A percentile compares a stretch with the other conserved stretches of the same genome.
phyloP scores from a whole-genome alignment of 2,797 vertebrate species.

The Uromys caudimaculatus region DNA sequence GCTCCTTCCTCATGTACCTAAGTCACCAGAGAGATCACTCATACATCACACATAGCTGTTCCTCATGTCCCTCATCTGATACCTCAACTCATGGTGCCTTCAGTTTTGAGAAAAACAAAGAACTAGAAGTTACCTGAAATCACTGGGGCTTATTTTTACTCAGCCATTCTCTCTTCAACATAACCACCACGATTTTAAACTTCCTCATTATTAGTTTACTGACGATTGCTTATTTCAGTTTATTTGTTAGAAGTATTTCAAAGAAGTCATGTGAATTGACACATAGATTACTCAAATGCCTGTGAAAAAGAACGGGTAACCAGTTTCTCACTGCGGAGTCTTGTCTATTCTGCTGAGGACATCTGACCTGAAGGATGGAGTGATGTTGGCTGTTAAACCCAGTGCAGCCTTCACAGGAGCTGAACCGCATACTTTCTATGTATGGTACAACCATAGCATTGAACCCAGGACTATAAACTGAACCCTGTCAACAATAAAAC shows the following conservation, averaged over 20 bases:
- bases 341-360: background rate
- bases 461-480: background rate
- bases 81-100: background rate
- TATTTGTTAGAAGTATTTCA: background rate
- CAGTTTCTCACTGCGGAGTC: too few relatives aligned
- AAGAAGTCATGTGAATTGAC: background rate
- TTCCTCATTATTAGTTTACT: background rate
- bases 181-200: background rate
- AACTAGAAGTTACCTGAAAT: background rate
- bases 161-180: background rate
- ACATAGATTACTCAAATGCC: background rate
- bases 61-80: too few relatives aligned
- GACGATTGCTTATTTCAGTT: background rate
- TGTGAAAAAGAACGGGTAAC: background rate
- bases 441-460: background rate
- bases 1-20: background rate
- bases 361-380: background rate
- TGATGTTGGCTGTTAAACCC: background rate
- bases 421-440: background rate
- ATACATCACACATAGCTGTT: background rate
- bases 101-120: background rate
- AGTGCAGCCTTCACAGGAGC: background rate
- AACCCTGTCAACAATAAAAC: background rate
- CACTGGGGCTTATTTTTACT: background rate
- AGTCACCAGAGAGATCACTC: background rate